These are phyloP conservation scores for Loxodonta africana DNA, from an alignment of 2,113 vertebrate genomes.

Conservation along the genomic window DNA sequence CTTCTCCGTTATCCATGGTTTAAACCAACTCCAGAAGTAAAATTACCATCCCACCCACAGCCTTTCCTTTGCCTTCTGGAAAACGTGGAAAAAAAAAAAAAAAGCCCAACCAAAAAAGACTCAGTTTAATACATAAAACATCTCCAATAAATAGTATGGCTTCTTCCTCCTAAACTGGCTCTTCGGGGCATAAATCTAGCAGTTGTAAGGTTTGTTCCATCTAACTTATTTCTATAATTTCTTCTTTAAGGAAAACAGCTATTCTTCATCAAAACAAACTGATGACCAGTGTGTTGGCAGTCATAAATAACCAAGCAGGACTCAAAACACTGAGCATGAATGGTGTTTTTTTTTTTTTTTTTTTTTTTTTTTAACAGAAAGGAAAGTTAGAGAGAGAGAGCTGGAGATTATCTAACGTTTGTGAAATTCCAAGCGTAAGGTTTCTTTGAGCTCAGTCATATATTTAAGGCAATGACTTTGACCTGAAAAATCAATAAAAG, in stretches of 20 bases:
- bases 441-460: background rate
- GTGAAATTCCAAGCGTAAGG: background rate
- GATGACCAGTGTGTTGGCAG: background rate
- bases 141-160: background rate
- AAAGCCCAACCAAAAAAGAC: background rate
- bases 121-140: background rate
- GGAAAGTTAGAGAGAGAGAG: background rate
- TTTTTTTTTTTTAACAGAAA: conserved; percentile 28
- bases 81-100: background rate
- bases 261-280: conserved; percentile 50
- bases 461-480: background rate
- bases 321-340: background rate
- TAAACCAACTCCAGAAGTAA: background rate
- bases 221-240: conserved; percentile 18
- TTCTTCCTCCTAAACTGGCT: background rate
- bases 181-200: background rate
- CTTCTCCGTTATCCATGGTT: background rate
- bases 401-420: background rate
- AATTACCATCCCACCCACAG: background rate
- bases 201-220: background rate
- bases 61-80: background rate
- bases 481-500: background rate
- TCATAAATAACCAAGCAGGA: background rate
- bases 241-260: background rate
- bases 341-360: background rate